Evolutionary conservation across 2,888 invertebrate species (phyloP).

Genomic region (Serripes groenlandicus): DNA sequence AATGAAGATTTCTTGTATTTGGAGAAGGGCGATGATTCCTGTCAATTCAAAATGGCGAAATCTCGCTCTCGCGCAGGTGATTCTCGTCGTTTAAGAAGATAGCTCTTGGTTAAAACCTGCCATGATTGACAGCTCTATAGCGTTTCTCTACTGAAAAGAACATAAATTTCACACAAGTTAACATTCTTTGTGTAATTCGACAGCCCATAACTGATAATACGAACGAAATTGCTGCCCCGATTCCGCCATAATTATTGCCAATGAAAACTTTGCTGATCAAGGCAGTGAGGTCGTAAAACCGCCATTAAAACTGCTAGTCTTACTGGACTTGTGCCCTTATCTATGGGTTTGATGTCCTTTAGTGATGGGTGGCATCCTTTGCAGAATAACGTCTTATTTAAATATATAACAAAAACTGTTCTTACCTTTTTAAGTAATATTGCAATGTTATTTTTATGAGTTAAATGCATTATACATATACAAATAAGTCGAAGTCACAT

Average conservation of each 20-base stretch:
- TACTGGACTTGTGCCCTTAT: constrained; percentile 10
- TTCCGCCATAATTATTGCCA: constrained; percentile 21
- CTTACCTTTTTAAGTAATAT: too few relatives aligned
- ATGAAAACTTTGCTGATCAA: constrained; percentile 31
- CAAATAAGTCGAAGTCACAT: too few relatives aligned
- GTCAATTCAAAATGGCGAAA: constrained; percentile 25
- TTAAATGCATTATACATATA: too few relatives aligned
- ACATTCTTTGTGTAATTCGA: constrained; percentile 47
- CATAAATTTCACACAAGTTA: constrained; percentile 65
- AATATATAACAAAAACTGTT: too few relatives aligned
- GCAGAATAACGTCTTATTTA: too few relatives aligned
- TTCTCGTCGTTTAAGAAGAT: constrained; percentile 17
- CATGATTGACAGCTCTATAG: constrained; percentile 37
- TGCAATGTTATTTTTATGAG: too few relatives aligned
- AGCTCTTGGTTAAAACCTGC: constrained; percentile 23
- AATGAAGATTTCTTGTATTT: background rate
- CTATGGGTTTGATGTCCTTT: too few relatives aligned
- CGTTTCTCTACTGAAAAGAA: constrained; percentile 25
- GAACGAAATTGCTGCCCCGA: constrained; percentile 24
- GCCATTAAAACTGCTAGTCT: background rate
- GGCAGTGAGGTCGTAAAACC: constrained; percentile 5
- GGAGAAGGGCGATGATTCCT: constrained; percentile 10
- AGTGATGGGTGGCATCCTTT: too few relatives aligned
- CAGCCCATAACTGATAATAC: constrained; percentile 27
- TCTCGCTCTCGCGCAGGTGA: constrained; percentile 28